Conservation (phyloP, 2,113 vertebrate genomes). For the Cyphomyrus plagiostoma region DNA sequence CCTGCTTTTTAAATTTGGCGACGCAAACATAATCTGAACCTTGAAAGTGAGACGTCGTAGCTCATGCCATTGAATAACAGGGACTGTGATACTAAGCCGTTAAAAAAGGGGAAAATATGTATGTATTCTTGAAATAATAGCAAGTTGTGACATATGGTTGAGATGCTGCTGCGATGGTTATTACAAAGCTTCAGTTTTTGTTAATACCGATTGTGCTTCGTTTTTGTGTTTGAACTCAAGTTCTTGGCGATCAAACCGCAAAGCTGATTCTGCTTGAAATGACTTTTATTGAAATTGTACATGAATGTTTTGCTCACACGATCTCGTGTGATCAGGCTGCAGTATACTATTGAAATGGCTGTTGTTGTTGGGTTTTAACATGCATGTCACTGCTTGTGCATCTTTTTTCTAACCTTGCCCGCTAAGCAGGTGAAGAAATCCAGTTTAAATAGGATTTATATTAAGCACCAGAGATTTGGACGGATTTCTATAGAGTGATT, state of each 20-base stretch:
- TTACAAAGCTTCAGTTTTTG: not conserved
- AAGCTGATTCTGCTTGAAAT: slow-evolving; percentile 19
- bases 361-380: slow-evolving; percentile 57
- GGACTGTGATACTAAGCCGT: not conserved
- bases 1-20: not conserved
- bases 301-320: slow-evolving; percentile 61
- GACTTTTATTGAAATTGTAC: slow-evolving; percentile 60
- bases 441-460: slow-evolving; percentile 92
- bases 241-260: not conserved
- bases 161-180: not conserved
- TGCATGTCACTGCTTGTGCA: slow-evolving; percentile 63
- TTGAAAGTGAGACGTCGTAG: not conserved
- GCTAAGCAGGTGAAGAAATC: slow-evolving; percentile 66
- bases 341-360: slow-evolving; percentile 60
- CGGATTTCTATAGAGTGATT: slow-evolving; percentile 89
- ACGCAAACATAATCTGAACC: not conserved
- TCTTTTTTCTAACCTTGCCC: slow-evolving; percentile 67
- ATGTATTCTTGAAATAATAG: not conserved
- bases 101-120: not conserved
- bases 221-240: not conserved
- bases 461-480: slow-evolving; percentile 82
- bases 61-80: not conserved
- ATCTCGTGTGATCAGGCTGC: slow-evolving; percentile 60
- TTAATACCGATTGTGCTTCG: not conserved
- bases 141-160: not conserved